Percentiles rank a stretch among this genome's conserved stretches.
phyloP scores from a whole-genome alignment of 2,113 vertebrate species.

The Miniopterus natalensis region DNA sequence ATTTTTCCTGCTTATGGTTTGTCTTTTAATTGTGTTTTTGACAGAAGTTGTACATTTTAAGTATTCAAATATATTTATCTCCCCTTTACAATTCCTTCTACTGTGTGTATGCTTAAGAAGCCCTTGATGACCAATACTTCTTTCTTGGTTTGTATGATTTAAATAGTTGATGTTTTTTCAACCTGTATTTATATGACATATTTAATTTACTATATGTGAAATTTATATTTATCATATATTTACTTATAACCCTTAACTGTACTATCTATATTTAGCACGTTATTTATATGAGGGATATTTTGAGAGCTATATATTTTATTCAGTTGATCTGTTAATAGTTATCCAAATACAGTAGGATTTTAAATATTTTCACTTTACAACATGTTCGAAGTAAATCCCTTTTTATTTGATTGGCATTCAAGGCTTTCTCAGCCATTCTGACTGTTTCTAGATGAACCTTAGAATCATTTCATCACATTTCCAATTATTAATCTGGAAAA shows the following conservation, averaged over 20 bases:
- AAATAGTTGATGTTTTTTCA: neutral
- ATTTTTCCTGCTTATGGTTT: neutral
- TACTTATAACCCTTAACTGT: neutral
- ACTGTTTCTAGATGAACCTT: neutral
- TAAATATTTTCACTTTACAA: constrained; percentile 43
- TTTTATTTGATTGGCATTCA: neutral
- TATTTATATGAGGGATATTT: neutral
- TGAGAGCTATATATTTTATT: neutral
- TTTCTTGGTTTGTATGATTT: constrained; percentile 10
- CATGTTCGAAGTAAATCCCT: neutral
- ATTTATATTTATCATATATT: neutral
- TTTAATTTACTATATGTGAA: neutral
- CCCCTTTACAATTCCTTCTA: neutral
- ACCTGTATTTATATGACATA: neutral
- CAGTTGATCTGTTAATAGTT: neutral
- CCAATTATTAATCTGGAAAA: neutral
- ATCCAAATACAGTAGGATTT: neutral
- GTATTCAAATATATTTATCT: neutral
- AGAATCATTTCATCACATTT: constrained; percentile 19
- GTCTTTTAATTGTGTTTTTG: neutral
- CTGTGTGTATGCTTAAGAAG: neutral
- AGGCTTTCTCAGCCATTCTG: neutral
- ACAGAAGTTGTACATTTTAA: constrained; percentile 38
- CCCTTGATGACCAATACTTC: neutral
- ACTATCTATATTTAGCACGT: neutral